A percentile compares a stretch with the other conserved stretches of the same genome.
phyloP scores from a whole-genome alignment of 2,113 vertebrate genomes.

The Danionella cerebrum region DNA sequence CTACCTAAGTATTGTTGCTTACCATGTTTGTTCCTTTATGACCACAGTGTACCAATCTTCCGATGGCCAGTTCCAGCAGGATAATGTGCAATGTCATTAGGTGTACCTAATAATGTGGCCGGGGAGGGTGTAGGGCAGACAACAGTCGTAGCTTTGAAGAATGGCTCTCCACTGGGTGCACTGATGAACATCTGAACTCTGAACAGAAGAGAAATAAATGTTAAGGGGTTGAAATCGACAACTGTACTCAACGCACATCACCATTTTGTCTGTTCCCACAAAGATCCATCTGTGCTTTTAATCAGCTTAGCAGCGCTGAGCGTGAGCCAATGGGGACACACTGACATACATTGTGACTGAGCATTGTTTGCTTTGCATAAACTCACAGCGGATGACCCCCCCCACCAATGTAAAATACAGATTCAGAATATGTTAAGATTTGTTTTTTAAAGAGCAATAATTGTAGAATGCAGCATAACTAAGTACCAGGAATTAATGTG shows the following conservation, averaged over 20 bases:
- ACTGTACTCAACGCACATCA: neutral
- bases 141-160: neutral
- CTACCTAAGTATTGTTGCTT: too few species aligned
- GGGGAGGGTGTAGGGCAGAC: too few species aligned
- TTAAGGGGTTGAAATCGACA: neutral
- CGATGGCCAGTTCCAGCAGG: too few species aligned
- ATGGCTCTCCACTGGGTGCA: neutral
- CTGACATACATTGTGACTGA: conserved; percentile 36
- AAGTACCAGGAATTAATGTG: too few species aligned
- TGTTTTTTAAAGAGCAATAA: too few species aligned
- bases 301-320: conserved; percentile 39
- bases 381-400: neutral
- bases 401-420: neutral
- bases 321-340: conserved; percentile 24
- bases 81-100: too few species aligned
- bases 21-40: too few species aligned
- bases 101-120: too few species aligned
- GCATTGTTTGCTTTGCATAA: conserved; percentile 16
- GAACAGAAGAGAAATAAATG: neutral
- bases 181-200: neutral
- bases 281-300: conserved; percentile 30
- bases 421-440: neutral
- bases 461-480: too few species aligned
- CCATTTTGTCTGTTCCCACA: neutral
- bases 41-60: too few species aligned